Percentiles rank a stretch among this genome's conserved stretches.
Evolutionary conservation across 2,888 invertebrate genomes (phyloP).

Genomic region (Platycheirus rosarum): DNA sequence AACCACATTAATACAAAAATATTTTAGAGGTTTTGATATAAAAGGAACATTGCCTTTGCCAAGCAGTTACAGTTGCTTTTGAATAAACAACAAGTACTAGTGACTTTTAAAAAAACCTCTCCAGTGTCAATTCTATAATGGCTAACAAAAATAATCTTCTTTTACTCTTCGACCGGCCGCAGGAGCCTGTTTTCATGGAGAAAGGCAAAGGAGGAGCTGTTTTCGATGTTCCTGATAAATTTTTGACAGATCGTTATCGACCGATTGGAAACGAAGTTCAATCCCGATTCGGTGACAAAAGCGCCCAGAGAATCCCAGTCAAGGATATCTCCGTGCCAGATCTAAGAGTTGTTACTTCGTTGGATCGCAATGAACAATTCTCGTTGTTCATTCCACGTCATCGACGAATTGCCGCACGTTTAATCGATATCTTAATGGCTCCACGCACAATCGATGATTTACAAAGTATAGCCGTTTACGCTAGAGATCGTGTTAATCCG

Average conservation of each 20-base stretch:
- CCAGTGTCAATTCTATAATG: slow-evolving; percentile 71
- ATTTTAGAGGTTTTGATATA: neutral
- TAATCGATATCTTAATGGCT: slow-evolving; percentile 88
- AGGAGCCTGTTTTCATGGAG: slow-evolving; percentile 90
- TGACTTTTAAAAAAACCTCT: neutral
- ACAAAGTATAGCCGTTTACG: slow-evolving; percentile 86
- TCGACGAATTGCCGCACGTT: slow-evolving; percentile 86
- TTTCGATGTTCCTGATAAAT: slow-evolving; percentile 86
- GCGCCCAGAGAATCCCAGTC: slow-evolving; percentile 84
- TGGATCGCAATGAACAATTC: slow-evolving; percentile 87
- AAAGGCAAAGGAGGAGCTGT: slow-evolving; percentile 86
- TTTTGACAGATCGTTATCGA: slow-evolving; percentile 84
- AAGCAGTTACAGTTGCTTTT: neutral
- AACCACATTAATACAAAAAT: neutral
- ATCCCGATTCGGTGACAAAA: slow-evolving; percentile 85
- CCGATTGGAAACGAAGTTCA: slow-evolving; percentile 83
- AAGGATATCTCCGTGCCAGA: slow-evolving; percentile 87
- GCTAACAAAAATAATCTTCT: slow-evolving; percentile 84
- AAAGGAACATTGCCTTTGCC: neutral
- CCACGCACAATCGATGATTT: slow-evolving; percentile 89
- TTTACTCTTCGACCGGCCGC: slow-evolving; percentile 89
- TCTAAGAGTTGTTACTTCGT: slow-evolving; percentile 85
- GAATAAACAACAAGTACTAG: neutral
- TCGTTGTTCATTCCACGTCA: slow-evolving; percentile 89
- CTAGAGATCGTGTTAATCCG: slow-evolving; percentile 89